Percentiles rank a stretch among this genome's conserved stretches.
Evolutionary conservation across 2,888 invertebrate species (phyloP).

Genomic region (Lasius fuliginosus): DNA sequence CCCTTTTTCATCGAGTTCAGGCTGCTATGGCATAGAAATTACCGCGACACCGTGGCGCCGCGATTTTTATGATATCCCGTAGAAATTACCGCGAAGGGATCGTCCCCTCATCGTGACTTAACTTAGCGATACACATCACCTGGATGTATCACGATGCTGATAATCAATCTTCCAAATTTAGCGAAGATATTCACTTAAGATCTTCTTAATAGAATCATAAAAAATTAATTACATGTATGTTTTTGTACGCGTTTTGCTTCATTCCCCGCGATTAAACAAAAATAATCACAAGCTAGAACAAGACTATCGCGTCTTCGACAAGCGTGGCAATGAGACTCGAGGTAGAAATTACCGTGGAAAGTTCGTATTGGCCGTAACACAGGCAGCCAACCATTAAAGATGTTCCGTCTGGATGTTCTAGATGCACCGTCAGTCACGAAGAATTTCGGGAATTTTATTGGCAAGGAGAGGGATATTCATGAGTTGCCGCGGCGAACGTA

Average conservation of each 20-base stretch:
- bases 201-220: neutral
- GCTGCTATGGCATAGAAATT: slow-evolving; percentile 32
- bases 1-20: slow-evolving; percentile 31
- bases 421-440: slow-evolving; percentile 60
- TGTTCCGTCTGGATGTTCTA: slow-evolving; percentile 54
- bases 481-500: slow-evolving; percentile 56
- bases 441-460: slow-evolving; percentile 67
- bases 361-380: slow-evolving; percentile 12
- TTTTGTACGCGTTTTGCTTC: neutral
- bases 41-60: slow-evolving; percentile 12
- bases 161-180: neutral
- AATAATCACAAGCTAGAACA: neutral
- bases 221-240: neutral
- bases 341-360: slow-evolving; percentile 51
- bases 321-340: slow-evolving; percentile 4
- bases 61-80: slow-evolving; percentile 26
- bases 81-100: slow-evolving; percentile 32
- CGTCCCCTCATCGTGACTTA: slow-evolving; percentile 6
- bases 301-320: slow-evolving; percentile 15
- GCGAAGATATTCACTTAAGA: neutral
- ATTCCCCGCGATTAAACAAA: neutral
- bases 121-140: neutral
- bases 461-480: slow-evolving; percentile 68
- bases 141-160: neutral
- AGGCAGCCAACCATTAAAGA: slow-evolving; percentile 40